Evolutionary conservation across 2,888 invertebrate species (phyloP), one percentile per base, ranked within the genome.

Genomic region (Synanthedon andrenaeformis): DNA sequence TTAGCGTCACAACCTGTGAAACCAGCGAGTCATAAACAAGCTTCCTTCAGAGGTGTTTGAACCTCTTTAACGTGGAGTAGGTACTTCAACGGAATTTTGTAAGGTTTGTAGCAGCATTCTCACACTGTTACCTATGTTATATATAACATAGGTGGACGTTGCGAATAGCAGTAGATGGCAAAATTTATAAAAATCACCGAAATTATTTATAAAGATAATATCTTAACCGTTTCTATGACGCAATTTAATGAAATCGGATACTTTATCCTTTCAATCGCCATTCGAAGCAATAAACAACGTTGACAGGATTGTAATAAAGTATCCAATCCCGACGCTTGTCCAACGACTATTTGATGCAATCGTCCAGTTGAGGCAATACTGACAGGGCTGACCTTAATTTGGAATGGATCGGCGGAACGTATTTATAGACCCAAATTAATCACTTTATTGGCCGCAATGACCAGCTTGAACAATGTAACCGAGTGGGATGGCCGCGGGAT

Each of bases 401-500:
- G 63, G 67, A 82, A 79, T 79, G 76, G 80, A 79, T 81, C 75
- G 72, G 72, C 69, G 70, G 74, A 70, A 75, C 73, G 77, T 73
- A 79, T 74, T 72, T 76, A 76, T 74, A 45, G 72, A 69, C 68
- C 72, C 70, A 71, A 81, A 81, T 82, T 83, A 83, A 83, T 82
- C 81, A 83, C 79, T 82, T 76, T 77, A 83, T 82, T 80, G 78
- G 73, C 72, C 73, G 72, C 80, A 78, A 79, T 76, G 73, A 70
- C 66, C 67, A 66, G 61, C 62, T 64, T 62, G 63, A 70, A 74
- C 72, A 72, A 75, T 72, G 65, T 59, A 58, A 59, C 57, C 58
- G 69, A 72, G 68, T 70, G 64, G 71, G 71, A 69, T 70, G 69
- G 70, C 61, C 71, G 58, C 67, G 66, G 74, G 68, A 70, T 70